These are phyloP conservation scores for Thymelicus sylvestris DNA, from an alignment of 2,888 invertebrate species.

Conservation along the genomic window DNA sequence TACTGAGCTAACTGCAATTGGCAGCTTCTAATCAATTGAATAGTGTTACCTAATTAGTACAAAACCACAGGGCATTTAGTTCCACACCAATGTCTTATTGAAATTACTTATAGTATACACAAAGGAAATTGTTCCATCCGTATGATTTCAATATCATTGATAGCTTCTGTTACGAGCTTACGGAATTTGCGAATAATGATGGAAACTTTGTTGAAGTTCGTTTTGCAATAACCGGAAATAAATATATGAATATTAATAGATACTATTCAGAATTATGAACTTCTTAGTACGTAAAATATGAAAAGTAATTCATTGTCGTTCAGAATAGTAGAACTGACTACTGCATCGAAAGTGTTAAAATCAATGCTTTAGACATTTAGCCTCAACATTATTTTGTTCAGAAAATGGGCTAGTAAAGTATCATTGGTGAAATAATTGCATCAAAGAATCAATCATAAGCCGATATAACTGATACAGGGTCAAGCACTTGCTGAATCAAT, in stretches of 20 bases:
- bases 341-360: not conserved
- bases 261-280: not conserved
- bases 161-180: slow-evolving; percentile 18
- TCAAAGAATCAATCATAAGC: not conserved
- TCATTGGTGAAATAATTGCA: not conserved
- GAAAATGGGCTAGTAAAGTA: no score
- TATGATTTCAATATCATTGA: slow-evolving; percentile 29
- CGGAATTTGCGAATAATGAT: slow-evolving; percentile 19
- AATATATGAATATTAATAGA: slow-evolving; percentile 5
- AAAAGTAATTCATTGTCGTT: not conserved
- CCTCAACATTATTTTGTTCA: not conserved
- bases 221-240: slow-evolving; percentile 5
- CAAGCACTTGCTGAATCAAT: slow-evolving; percentile 33
- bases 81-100: slow-evolving; percentile 11
- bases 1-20: slow-evolving; percentile 42
- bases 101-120: slow-evolving; percentile 4
- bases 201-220: slow-evolving; percentile 6
- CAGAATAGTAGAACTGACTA: not conserved
- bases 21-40: slow-evolving; percentile 45
- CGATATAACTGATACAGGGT: slow-evolving; percentile 17
- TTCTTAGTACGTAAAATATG: not conserved
- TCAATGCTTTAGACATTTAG: not conserved
- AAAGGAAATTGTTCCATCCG: slow-evolving; percentile 20
- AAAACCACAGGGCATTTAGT: slow-evolving; percentile 28
- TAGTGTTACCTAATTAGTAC: slow-evolving; percentile 29